These are phyloP conservation scores for Pyrrhia umbra DNA, from an alignment of 2,888 invertebrate species.

Conservation along the genomic window DNA sequence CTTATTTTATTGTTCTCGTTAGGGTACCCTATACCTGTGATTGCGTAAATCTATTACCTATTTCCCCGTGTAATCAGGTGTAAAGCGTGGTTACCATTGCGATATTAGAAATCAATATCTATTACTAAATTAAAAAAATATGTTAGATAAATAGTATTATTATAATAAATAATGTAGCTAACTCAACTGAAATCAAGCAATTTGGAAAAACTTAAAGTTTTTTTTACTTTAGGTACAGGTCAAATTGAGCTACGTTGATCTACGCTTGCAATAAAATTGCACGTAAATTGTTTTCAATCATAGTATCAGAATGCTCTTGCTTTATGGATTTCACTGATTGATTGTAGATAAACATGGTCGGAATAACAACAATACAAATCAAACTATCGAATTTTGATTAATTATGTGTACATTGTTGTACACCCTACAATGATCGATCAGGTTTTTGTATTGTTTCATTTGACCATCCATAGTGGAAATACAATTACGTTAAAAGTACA, in stretches of 20 bases:
- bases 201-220: too few species aligned
- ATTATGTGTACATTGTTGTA: constrained; percentile 62
- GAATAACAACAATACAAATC: constrained; percentile 59
- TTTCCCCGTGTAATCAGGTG: constrained; percentile 33
- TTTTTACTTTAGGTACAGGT: too few species aligned
- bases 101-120: constrained; percentile 16
- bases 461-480: constrained; percentile 56
- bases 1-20: too few species aligned
- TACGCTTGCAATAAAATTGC: neutral
- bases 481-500: constrained; percentile 40
- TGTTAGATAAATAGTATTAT: neutral
- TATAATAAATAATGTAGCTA: too few species aligned
- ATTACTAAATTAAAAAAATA: neutral
- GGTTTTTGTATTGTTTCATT: constrained; percentile 39
- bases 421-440: constrained; percentile 1
- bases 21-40: too few species aligned
- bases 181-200: too few species aligned
- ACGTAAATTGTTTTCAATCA: constrained; percentile 12
- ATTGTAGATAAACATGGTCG: constrained; percentile 49
- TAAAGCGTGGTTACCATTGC: neutral
- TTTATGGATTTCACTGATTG: constrained; percentile 39
- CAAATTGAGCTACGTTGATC: too few species aligned
- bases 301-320: neutral
- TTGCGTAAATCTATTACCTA: constrained; percentile 21
- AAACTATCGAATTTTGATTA: constrained; percentile 58